Base-by-base conservation (phyloP, 2,113 vertebrate species). In the Pangasianodon hypophthalmus region DNA sequence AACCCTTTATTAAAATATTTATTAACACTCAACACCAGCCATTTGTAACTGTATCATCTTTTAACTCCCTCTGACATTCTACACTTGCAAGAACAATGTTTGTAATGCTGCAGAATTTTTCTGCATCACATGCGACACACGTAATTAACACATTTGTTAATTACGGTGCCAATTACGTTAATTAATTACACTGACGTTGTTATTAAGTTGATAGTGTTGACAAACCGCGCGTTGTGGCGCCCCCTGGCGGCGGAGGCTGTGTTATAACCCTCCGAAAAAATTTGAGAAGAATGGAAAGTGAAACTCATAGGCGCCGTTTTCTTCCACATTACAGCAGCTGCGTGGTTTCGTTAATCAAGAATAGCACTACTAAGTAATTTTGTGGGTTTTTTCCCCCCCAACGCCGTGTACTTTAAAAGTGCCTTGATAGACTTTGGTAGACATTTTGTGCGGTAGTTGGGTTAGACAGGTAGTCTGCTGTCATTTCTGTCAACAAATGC, bases 251-350 rank as follows among this genome's bases (percentile, higher is more conserved):
- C n/a, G 3, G 91, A 88, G 90, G 89, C 16, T 90, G 13, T 2
- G 0, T 13, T 5, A 1, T 5, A 1, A 6, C 21, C 19, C 7
- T 29, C 19, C 3, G 6, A 2, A 32, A 37, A 71, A 32, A 87
- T 89, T 83, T 13, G 19, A 0, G 4, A 8, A 67, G 93, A 96
- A 95, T 88, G 11, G 92, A 96, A 96, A 96, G 56, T 93, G 95
- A 96, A 96, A 96, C 89, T 82, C 82, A 67, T 29, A 24, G 48
- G 19, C 6, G 83, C 60, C 10, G 13, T 18, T 10, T 29, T 41
- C 13, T 64, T 88, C 11, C 26, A 77, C 19, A 8, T 64, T 73
- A 19, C 46, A 41, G 44, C 67, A 73, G 54, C 14, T 56, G 7
- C 79, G 26, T 24, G 44, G 7, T 73, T 89, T 90, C 37, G 71